Evolutionary conservation across 1,140 invertebrate genomes (phyloP), one percentile per base, ranked within the genome.

Genomic region (Melipona quadrifasciata): DNA sequence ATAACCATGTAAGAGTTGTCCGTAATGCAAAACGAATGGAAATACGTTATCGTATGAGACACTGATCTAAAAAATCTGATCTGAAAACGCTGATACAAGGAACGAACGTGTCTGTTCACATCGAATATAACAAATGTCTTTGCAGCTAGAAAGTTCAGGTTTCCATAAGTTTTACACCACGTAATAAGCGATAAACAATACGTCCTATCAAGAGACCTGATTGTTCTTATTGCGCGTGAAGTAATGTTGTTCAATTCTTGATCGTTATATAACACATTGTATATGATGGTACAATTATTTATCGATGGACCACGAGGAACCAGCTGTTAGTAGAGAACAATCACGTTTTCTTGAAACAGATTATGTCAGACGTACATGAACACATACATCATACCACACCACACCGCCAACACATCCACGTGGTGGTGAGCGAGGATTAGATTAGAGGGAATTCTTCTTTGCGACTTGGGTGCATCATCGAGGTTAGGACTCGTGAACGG

Each of bases 361-460:
- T 90, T 91, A 90, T 64, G 73, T 89, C 87, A 86, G 80, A 89
- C 83, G 86, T 87, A 90, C 80, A 86, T 88, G 87, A 89, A 88
- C 90, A 92, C 89, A 89, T 89, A 91, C 87, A 92, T 91, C 92
- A 93, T 93, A 94, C 93, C 93, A 95, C 94, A 94, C 94, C 94
- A 94, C 94, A 94, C 94, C 94, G 94, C 94, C 94, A 94, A 95
- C 94, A 95, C 94, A 94, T 94, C 94, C 94, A 95, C 94, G 89
- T 90, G 94, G 93, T 95, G 92, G 93, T 94, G 93, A 93, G 93
- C 92, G 91, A 94, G 93, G 93, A 92, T 94, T 92, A 93, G 91
- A 93, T 93, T 94, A 94, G 92, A 93, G 91, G 91, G 89, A 85
- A 74, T 61, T 87, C 57, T 89, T 89, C 73, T 77, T 90, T 89